Base-by-base conservation (phyloP, 2,113 vertebrate species). In the Notiomystis cincta region DNA sequence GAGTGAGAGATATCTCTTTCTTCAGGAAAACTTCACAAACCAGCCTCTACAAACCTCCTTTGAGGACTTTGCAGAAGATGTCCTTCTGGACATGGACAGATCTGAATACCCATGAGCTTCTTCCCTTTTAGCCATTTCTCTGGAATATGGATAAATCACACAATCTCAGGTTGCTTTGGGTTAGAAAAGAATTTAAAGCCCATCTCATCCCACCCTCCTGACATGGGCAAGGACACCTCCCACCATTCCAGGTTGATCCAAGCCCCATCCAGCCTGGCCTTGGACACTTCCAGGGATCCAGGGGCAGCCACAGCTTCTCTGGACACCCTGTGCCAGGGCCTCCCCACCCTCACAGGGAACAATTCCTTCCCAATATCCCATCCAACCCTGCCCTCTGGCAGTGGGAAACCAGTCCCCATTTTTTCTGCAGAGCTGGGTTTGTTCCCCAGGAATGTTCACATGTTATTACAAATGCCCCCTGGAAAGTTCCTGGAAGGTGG, bases 251-350 rank as follows among this genome's bases (percentile, higher is more conserved):
- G 40, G 10, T 0, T 17, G 18, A 3, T 67, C 42, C 51, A 57
- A 48, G 28, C 23, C 7, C 35, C 0, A 0, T 38, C 62, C 42
- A 67, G 0, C n/a, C 51, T 67, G n/a, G 11, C 22, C n/a, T 38
- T 9, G 42, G 42, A 2, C 44, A n/a, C 2, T 69, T 0, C 19
- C 65, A 81, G n/a, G 8, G 28, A 67, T 47, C 42, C 61, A 56
- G 33, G 25, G 21, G 5, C 42, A 67, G 27, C n/a, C 62, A 47
- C 77, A 66, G 51, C 42, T 48, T 21, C 51, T 38, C 78, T 71
- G 54, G 66, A 15, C 45, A 51, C 31, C 28, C 44, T 6, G 44
- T 69, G 65, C 54, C 44, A 58, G 23, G 35, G 30, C 12, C 44
- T 30, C 0, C 1, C 11, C 53, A 48, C 4, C 20, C 30, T 60